These are phyloP conservation scores for Lethrus apterus DNA, from an alignment of 1,140 invertebrate species.

Conservation along the genomic window DNA sequence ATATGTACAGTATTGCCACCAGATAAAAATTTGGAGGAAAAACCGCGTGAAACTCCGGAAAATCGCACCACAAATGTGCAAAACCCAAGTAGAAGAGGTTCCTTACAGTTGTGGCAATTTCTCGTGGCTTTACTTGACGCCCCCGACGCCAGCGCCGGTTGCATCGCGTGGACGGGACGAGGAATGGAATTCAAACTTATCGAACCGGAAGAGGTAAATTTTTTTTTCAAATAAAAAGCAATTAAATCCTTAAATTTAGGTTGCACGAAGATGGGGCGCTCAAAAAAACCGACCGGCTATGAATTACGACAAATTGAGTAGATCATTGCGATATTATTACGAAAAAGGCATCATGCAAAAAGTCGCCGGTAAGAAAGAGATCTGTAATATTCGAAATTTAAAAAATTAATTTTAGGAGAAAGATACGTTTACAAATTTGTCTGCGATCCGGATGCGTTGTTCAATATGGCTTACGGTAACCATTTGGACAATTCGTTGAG, in stretches of 20 bases:
- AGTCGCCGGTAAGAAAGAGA: conserved; percentile 63
- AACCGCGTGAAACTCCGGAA: conserved; percentile 18
- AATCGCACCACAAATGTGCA: conserved; percentile 17
- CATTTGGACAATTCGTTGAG: conserved; percentile 20
- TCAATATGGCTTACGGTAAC: conserved; percentile 70
- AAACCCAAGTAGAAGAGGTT: conserved; percentile 57
- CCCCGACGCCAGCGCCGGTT: conserved; percentile 68
- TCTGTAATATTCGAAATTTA: background rate
- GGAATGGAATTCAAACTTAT: conserved; percentile 93
- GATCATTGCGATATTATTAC: conserved; percentile 91
- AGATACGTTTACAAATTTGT: conserved; percentile 95
- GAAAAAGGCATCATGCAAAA: conserved; percentile 99
- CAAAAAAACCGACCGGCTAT: conserved; percentile 89
- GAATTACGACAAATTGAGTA: conserved; percentile 94
- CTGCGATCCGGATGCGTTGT: conserved; percentile 86
- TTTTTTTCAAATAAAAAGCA: background rate
- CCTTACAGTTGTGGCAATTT: conserved; percentile 91
- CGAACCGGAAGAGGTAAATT: conserved; percentile 81
- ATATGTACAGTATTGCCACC: background rate
- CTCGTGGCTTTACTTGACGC: conserved; percentile 84
- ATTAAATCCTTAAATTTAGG: conserved; percentile 43
- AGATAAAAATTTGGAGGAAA: conserved; percentile 17
- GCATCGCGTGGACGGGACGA: conserved; percentile 91
- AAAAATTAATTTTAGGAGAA: conserved; percentile 59
- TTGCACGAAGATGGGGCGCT: conserved; percentile 73